Evolutionary conservation across 2,888 invertebrate species (phyloP), one percentile per base, ranked within the genome.

Genomic region (Lacanobia wlatinum): DNA sequence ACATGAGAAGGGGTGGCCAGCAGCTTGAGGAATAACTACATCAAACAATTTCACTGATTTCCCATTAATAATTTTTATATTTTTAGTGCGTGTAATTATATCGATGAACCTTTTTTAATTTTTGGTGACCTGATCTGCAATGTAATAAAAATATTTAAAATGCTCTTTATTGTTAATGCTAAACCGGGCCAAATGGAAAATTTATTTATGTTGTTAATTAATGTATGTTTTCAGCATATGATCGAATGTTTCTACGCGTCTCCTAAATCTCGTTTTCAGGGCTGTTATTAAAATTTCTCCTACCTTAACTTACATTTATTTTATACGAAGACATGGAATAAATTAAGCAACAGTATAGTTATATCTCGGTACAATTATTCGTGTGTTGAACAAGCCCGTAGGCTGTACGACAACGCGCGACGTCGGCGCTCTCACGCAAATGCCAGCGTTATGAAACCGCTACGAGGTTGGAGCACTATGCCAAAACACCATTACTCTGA

Each of bases 391-490:
- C 84, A 87, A 87, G 89, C 87, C 90, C 85, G 76, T 83, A 83
- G 89, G 91, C 89, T 78, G 85, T 87, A 89, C 86, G 88, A 89
- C 90, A 91, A 87, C 87, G 88, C 86, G 81, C 86, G 87, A 89
- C 87, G 87, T 83, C 87, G 84, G 83, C 87, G 88, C 90, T 90
- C 90, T 91, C 92, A 91, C 91, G 91, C 91, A 92, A 94, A 93
- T 92, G 90, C 88, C 91, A 92, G 80, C 87, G 87, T 94, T 93
- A 92, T 90, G 92, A 92, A 93, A 93, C 90, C 80, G 87, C 88
- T 89, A 88, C 85, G 80, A 90, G 88, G 88, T 85, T 85, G 82
- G 76, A 88, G 84, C 86, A 85, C 77, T 82, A 76, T 80, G 84
- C 74, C 50, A 50, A 83, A 79, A 79, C 75, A 90, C 91, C 91